Percentiles rank a stretch among this genome's conserved stretches.
phyloP scores from a whole-genome alignment of 2,888 invertebrate genomes.

The Seira ritae region DNA sequence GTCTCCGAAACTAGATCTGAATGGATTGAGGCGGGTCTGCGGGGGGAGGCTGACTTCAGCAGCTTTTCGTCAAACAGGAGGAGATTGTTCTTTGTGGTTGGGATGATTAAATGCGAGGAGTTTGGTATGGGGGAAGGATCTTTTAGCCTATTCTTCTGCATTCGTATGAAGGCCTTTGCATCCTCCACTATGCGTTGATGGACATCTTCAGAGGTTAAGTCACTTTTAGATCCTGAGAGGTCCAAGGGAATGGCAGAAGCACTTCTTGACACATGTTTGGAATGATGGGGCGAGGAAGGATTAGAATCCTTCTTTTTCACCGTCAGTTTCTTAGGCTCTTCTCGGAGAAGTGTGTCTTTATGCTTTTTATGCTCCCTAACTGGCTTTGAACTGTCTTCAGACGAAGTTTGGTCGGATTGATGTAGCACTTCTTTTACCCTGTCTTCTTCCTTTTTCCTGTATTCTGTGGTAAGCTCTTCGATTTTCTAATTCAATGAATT shows the following conservation, averaged over 20 bases:
- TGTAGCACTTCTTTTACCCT: conserved; percentile 6
- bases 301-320: conserved; percentile 58
- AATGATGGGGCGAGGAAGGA: too few relatives aligned
- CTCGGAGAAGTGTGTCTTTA: conserved; percentile 54
- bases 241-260: conserved; percentile 47
- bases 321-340: conserved; percentile 62
- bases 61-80: conserved; percentile 44
- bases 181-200: conserved; percentile 65
- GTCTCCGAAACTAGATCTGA: conserved; percentile 66
- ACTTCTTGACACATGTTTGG: conserved; percentile 46
- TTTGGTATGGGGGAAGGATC: conserved; percentile 40
- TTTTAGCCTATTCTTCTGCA: conserved; percentile 67
- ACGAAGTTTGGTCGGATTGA: too few relatives aligned
- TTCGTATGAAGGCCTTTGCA: conserved; percentile 70
- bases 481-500: conserved; percentile 33
- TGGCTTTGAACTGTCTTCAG: conserved; percentile 24
- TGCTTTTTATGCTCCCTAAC: conserved; percentile 44
- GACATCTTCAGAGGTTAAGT: conserved; percentile 37
- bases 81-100: conserved; percentile 42
- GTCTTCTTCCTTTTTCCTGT: conserved; percentile 30
- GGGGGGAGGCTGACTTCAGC: conserved; percentile 33
- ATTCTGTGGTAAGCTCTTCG: conserved; percentile 1
- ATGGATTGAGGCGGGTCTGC: conserved; percentile 35
- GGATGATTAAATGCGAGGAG: conserved; percentile 37
- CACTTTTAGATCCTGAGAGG: conserved; percentile 24